Conservation (phyloP, 2,888 invertebrate genomes). For the Drosophila atripex region DNA sequence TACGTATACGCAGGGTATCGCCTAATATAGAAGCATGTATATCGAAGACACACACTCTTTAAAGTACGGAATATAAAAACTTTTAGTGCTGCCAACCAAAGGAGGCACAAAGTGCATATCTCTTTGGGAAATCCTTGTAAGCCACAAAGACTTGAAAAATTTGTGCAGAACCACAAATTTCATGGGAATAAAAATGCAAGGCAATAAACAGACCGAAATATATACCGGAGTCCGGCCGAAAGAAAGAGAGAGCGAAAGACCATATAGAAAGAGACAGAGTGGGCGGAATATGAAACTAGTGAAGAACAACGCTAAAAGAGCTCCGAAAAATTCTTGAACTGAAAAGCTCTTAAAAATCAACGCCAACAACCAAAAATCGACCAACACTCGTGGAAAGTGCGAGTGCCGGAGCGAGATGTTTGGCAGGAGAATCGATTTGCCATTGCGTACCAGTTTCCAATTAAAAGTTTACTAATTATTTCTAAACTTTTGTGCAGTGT, state of each 20-base stretch:
- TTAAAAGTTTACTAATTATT: conserved; percentile 79
- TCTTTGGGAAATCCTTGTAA: conserved; percentile 70
- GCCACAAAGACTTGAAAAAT: conserved; percentile 77
- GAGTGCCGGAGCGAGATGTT: conserved; percentile 6
- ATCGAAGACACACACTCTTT: conserved; percentile 27
- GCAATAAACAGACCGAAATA: conserved; percentile 62
- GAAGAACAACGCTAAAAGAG: conserved; percentile 61
- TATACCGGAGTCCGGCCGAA: background rate
- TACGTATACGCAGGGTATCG: conserved; percentile 60
- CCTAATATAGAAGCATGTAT: conserved; percentile 60
- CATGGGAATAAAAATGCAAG: conserved; percentile 76
- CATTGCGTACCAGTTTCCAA: conserved; percentile 77
- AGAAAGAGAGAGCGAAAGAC: background rate
- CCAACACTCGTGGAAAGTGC: conserved; percentile 59
- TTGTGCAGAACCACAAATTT: conserved; percentile 72
- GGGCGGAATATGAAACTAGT: background rate
- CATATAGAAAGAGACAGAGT: background rate
- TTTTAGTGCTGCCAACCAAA: conserved; percentile 52
- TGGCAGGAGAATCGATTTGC: conserved; percentile 62
- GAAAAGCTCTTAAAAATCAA: conserved; percentile 75
- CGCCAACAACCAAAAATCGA: conserved; percentile 71
- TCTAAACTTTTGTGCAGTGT: conserved; percentile 73
- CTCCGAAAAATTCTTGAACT: conserved; percentile 65
- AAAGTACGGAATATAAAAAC: conserved; percentile 64
- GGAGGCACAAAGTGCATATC: conserved; percentile 50